Evolutionary conservation across 2,797 vertebrate genomes (phyloP), one percentile per base, ranked within the genome.

Genomic region (Neomorphus geoffroyi): DNA sequence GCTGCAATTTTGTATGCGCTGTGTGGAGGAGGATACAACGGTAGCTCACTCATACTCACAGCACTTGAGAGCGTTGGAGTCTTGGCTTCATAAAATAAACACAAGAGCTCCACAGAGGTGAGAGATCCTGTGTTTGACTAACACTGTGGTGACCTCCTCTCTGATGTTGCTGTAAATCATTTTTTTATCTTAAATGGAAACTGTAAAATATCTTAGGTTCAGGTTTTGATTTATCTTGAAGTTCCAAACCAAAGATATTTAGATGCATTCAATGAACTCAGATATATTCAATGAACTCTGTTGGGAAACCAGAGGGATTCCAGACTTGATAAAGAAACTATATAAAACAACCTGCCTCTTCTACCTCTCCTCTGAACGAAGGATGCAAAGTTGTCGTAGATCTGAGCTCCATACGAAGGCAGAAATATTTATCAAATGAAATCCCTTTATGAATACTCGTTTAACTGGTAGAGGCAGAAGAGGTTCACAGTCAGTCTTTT

Each of bases 121-220:
- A 90, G 92, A 95, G 70, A 94, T 92, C 92, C 96, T 94, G 85
- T 93, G 89, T 96, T 95, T 95, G 80, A 56, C 83, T 95, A 95
- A 86, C 87, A 95, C 81, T 19, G n/a, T 24, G 85, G 61, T 91
- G 91, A 94, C 89, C 93, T 80, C 41, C 56, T 74, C 82, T 84
- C 64, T 67, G 50, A 60, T 66, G 80, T 39, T 81, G 82, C 24
- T 86, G 33, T 53, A 92, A 90, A 79, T 70, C 14, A 18, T 86
- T 60, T 66, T 93, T 93, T 88, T 92, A 30, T 91, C 70, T 91
- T 62, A 66, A 88, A 91, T 65, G 26, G 43, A 43, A 65, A 39
- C 35, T 56, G 58, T 57, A 72, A 72, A 92, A 48, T 61, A 62
- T 18, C 39, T 90, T 41, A 28, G 26, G 10, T 21, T 88, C n/a